These are phyloP conservation scores for Smittia aterrima DNA, from an alignment of 2,888 invertebrate species.

Conservation along the genomic window DNA sequence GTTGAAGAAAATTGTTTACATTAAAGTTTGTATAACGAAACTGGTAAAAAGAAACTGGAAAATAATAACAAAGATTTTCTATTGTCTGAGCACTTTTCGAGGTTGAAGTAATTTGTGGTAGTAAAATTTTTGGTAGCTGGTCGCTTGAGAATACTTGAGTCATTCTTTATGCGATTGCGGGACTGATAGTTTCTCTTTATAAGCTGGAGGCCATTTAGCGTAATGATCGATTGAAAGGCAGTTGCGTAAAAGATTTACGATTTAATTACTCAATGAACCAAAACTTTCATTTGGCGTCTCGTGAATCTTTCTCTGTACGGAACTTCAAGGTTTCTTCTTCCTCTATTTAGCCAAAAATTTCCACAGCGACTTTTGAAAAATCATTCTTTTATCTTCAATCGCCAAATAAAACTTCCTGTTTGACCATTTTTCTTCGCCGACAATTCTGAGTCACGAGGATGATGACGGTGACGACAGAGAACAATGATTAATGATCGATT, in stretches of 20 bases:
- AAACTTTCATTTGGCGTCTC: not conserved
- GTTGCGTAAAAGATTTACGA: not conserved
- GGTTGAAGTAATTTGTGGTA: not conserved
- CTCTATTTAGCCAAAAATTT: not conserved
- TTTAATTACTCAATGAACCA: not conserved
- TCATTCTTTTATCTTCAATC: no score
- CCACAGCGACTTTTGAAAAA: not conserved
- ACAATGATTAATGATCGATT: not conserved
- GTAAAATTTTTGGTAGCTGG: not conserved
- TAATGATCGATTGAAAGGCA: not conserved
- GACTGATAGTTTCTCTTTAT: not conserved
- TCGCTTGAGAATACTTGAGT: not conserved
- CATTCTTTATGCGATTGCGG: not conserved
- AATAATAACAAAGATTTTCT: slow-evolving; percentile 21
- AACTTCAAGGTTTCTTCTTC: not conserved
- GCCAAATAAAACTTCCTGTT: not conserved
- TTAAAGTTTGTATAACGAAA: not conserved
- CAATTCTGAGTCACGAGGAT: not conserved
- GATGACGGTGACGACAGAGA: not conserved
- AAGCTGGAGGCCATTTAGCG: not conserved
- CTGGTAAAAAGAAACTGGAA: not conserved
- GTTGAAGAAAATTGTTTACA: not conserved
- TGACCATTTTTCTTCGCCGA: not conserved
- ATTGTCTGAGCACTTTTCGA: slow-evolving; percentile 10
- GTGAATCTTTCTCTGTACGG: not conserved